A percentile compares a stretch with the other conserved stretches of the same genome.
Conservation (phyloP, 2,888 invertebrate genomes). For the Shargacucullia verbasci region DNA sequence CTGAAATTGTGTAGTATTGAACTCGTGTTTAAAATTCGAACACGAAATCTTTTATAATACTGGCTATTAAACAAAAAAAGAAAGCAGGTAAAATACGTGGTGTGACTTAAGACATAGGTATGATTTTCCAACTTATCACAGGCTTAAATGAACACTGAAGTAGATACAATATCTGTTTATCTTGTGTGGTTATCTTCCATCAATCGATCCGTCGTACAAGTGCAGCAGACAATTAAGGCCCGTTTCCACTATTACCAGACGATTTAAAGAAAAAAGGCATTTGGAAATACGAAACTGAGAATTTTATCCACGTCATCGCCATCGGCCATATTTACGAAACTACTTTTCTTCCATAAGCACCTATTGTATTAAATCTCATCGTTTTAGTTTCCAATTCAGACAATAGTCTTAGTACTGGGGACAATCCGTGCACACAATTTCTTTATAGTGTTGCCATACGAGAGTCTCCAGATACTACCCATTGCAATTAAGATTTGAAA, state of each 20-base stretch:
- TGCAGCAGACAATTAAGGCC: constrained; percentile 31
- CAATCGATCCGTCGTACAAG: constrained; percentile 34
- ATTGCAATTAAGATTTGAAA: too few relatives aligned
- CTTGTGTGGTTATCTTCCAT: constrained; percentile 25
- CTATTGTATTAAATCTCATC: too few relatives aligned
- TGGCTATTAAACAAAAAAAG: not conserved
- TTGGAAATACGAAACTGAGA: too few relatives aligned
- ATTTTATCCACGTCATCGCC: not conserved
- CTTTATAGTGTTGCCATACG: too few relatives aligned
- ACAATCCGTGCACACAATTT: too few relatives aligned
- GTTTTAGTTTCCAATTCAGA: too few relatives aligned
- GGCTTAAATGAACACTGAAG: constrained; percentile 1
- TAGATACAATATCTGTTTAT: constrained; percentile 18
- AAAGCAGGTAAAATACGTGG: too few relatives aligned
- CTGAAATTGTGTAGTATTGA: not conserved
- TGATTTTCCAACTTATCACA: not conserved
- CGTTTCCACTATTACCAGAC: constrained; percentile 1
- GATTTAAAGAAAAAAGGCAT: not conserved
- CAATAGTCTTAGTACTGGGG: too few relatives aligned
- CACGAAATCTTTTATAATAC: too few relatives aligned
- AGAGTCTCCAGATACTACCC: too few relatives aligned
- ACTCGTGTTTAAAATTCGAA: too few relatives aligned
- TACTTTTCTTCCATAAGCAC: too few relatives aligned
- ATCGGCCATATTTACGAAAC: not conserved
- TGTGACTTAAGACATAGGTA: not conserved